phyloP scores from a whole-genome alignment of 2,888 invertebrate species.

The Prosopocoilus inquinatus region DNA sequence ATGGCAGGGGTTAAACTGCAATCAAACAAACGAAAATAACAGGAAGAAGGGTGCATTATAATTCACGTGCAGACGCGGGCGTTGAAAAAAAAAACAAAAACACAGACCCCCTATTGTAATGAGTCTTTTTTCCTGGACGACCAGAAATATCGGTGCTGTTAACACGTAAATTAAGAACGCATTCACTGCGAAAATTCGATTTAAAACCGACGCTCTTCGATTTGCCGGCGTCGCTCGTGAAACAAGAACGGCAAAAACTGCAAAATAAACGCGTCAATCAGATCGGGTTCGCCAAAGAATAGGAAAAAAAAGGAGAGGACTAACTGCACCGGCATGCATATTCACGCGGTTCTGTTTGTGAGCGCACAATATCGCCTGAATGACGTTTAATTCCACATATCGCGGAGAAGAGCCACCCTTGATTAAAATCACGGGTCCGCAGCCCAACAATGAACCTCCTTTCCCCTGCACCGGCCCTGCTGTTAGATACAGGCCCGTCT shows the following conservation, averaged over 20 bases:
- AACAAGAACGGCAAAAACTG: slow-evolving; percentile 19
- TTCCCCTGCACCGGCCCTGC: slow-evolving; percentile 37
- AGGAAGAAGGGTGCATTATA: slow-evolving; percentile 13
- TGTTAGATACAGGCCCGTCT: slow-evolving; percentile 42
- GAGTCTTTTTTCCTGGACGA: no score
- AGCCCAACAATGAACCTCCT: slow-evolving; percentile 43
- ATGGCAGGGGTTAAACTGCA: slow-evolving; percentile 21
- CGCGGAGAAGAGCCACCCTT: slow-evolving; percentile 45
- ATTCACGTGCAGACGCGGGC: neutral
- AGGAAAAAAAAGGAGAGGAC: slow-evolving; percentile 22
- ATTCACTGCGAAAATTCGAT: slow-evolving; percentile 17
- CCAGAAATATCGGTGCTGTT: no score
- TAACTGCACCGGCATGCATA: slow-evolving; percentile 32
- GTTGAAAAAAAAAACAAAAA: no score
- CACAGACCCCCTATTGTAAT: no score
- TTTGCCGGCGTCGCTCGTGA: slow-evolving; percentile 16
- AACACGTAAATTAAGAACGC: slow-evolving; percentile 13
- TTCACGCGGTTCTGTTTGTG: slow-evolving; percentile 42
- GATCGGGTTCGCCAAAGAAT: slow-evolving; percentile 25
- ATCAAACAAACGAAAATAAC: slow-evolving; percentile 12
- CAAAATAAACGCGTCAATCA: slow-evolving; percentile 29
- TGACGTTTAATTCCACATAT: slow-evolving; percentile 49
- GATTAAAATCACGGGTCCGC: slow-evolving; percentile 48
- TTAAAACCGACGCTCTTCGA: slow-evolving; percentile 19
- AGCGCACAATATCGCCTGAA: slow-evolving; percentile 44